phyloP scores from a whole-genome alignment of 2,888 invertebrate genomes.

The Euzetes globulus region DNA sequence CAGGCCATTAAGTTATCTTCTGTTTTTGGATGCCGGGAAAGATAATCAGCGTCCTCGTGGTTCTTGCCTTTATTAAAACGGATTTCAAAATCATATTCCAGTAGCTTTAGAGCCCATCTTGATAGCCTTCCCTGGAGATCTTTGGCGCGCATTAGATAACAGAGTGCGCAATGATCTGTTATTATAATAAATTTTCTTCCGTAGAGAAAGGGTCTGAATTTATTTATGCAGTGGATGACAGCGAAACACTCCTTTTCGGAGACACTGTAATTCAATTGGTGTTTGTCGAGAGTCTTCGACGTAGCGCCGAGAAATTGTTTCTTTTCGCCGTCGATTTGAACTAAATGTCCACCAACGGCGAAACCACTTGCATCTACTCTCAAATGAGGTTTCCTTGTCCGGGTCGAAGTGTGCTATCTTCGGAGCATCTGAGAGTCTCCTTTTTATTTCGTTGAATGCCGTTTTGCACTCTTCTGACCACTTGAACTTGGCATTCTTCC shows the following conservation, averaged over 20 bases:
- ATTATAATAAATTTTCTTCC: background rate
- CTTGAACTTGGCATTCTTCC: too few species aligned
- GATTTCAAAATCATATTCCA: too few species aligned
- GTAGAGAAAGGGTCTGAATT: background rate
- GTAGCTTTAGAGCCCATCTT: background rate
- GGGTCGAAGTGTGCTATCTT: background rate
- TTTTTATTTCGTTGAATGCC: background rate
- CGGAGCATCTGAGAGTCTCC: background rate
- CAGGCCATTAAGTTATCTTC: too few species aligned
- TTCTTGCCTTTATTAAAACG: too few species aligned
- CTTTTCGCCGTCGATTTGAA: too few species aligned
- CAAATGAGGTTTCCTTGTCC: background rate
- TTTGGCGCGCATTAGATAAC: background rate
- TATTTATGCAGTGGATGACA: background rate
- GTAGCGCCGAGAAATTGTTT: too few species aligned
- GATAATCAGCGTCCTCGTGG: too few species aligned
- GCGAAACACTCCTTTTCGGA: background rate
- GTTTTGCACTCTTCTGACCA: too few species aligned
- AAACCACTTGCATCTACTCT: background rate
- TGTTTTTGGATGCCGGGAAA: too few species aligned
- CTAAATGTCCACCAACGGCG: background rate
- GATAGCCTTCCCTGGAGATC: background rate
- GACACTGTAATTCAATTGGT: too few species aligned
- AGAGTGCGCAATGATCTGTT: background rate
- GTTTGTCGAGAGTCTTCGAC: too few species aligned